phyloP scores from a whole-genome alignment of 2,113 vertebrate species.

The Chlorodrepanis virens region DNA sequence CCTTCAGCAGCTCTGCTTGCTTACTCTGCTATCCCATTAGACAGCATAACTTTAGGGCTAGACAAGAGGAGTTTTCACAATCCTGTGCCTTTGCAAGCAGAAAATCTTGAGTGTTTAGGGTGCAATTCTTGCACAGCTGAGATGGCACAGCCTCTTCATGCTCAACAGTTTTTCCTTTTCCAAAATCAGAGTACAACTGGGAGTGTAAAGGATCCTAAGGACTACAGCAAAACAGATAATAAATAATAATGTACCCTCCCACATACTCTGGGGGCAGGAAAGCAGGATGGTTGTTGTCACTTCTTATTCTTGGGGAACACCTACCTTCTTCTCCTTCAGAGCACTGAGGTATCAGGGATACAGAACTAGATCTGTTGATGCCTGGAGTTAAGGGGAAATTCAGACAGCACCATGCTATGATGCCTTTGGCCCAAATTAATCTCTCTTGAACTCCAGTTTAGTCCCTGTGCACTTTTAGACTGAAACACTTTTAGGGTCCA shows the following conservation, averaged over 20 bases:
- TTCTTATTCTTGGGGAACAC: neutral
- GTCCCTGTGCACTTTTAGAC: neutral
- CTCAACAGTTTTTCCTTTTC: neutral
- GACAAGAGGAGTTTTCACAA: neutral
- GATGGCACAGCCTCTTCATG: neutral
- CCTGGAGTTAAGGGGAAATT: neutral
- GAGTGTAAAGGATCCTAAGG: neutral
- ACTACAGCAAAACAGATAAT: neutral
- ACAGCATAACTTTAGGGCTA: neutral
- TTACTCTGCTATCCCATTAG: neutral
- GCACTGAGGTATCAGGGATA: neutral
- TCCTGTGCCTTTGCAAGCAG: neutral
- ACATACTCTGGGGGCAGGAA: neutral
- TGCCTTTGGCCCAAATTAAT: neutral
- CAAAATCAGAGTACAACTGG: neutral
- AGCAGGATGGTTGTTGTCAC: neutral
- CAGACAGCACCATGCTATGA: neutral
- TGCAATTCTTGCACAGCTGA: neutral
- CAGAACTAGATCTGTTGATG: neutral
- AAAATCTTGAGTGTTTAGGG: neutral
- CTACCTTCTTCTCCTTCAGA: neutral
- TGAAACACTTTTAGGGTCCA: neutral
- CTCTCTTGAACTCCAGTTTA: neutral
- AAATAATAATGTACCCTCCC: neutral
- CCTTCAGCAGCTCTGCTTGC: conserved; percentile 19